These are phyloP conservation scores for Microtus obscurus DNA, from an alignment of 2,797 vertebrate genomes.

Conservation along the genomic window DNA sequence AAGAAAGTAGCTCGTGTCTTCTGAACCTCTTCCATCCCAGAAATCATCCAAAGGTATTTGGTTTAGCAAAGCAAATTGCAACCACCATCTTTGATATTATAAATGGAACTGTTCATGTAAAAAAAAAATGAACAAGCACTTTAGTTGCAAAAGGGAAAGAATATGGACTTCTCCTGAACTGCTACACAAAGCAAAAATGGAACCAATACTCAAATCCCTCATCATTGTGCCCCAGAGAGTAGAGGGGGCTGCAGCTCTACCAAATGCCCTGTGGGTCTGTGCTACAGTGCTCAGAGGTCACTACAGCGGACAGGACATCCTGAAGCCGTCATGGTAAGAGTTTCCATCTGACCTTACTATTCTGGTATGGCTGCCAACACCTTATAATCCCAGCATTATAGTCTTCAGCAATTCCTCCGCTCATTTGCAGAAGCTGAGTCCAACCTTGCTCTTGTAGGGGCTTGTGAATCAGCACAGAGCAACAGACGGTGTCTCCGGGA, in stretches of 20 bases:
- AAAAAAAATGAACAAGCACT: constrained; percentile 60
- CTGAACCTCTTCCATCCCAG: not conserved
- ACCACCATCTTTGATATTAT: not conserved
- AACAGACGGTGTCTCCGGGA: constrained; percentile 68
- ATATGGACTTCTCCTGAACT: constrained; percentile 24
- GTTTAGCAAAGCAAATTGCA: constrained; percentile 16
- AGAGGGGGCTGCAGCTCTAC: not conserved
- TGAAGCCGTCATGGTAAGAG: constrained; percentile 57
- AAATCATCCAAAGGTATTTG: not conserved
- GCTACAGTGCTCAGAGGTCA: not conserved
- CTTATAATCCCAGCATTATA: constrained; percentile 81
- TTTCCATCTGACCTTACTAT: constrained; percentile 80
- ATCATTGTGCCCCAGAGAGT: constrained; percentile 28
- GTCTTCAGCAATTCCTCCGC: constrained; percentile 74
- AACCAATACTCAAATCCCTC: constrained; percentile 26
- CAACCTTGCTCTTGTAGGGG: constrained; percentile 72
- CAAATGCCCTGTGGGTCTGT: not conserved
- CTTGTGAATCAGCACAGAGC: constrained; percentile 72
- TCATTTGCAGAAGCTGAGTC: constrained; percentile 76
- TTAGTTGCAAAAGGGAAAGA: constrained; percentile 68
- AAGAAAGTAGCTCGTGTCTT: not conserved
- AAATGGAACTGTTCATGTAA: constrained; percentile 14
- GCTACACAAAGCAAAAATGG: constrained; percentile 30
- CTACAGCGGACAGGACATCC: constrained; percentile 26
- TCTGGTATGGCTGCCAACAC: constrained; percentile 69